Evolutionary conservation across 2,888 invertebrate species (phyloP), one percentile per base, ranked within the genome.

Genomic region (Flexamia atlantica): DNA sequence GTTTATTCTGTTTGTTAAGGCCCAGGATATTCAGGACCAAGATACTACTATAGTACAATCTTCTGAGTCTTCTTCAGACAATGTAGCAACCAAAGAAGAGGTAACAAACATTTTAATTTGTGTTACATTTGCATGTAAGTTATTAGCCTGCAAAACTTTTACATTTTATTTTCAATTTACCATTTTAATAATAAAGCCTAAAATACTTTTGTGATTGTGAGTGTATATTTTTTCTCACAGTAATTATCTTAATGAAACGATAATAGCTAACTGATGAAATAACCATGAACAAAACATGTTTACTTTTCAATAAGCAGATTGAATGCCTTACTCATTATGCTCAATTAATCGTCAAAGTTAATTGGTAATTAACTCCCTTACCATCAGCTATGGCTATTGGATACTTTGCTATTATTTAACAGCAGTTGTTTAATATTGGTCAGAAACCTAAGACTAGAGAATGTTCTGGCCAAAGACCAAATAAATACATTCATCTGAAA

Each of bases 311-410:
- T 64, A 12, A 64, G 9, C 64, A 9, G 28, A 7, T 5, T 20
- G 10, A 53, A 64, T 64, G 64, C 64, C 28, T 64, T 14, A 17
- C 64, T 64, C 64, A 64, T 64, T 64, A 57, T 28, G 64, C 28
- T 64, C 64, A 64, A 64, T 64, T 64, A 28, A 64, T 64, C 64
- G 4, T 57, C 57, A 0, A 1, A 64, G 28, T 64, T 28, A 64
- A 64, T 64, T 28, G 28, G 64, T n/a, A 64, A 64, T 64, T 30
- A 64, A 30, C 28, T 64, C 28, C 2, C 14, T 2, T 2, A 30
- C 64, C 64, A 28, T 64, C 64, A 57, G 57, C 20, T 2, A 30
- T 30, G 30, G 30, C 30, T 64, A 64, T 4, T 64, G 64, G 25
- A 64, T 64, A 30, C 64, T 64, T 64, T 64, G 30, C 64, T 64